phyloP scores from a whole-genome alignment of 2,113 vertebrate species.

The Peromyscus maniculatus region DNA sequence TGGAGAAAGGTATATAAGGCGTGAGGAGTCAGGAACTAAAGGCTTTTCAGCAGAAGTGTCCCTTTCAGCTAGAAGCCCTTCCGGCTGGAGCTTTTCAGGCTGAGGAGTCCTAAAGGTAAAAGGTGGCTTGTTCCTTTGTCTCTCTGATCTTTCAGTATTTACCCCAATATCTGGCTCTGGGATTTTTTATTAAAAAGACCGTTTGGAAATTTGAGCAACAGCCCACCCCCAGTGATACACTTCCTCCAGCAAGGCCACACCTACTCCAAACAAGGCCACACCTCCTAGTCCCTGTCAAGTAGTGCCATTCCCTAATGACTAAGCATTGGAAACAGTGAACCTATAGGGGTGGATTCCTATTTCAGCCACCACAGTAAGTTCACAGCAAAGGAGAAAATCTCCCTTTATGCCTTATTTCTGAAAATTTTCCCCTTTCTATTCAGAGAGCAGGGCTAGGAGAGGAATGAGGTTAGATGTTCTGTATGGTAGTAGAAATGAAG shows the following conservation, averaged over 20 bases:
- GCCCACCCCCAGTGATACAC: background rate
- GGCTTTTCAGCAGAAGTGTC: no score
- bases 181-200: no score
- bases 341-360: background rate
- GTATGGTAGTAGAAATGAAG: slow-evolving; percentile 41
- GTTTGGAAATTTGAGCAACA: no score
- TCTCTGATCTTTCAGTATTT: no score
- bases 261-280: background rate
- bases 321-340: background rate
- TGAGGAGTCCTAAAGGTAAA: no score
- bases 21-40: no score
- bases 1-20: no score
- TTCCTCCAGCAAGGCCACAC: background rate
- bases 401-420: slow-evolving; percentile 14
- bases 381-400: slow-evolving; percentile 30
- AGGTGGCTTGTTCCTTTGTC: no score
- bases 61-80: no score
- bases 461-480: slow-evolving; percentile 43
- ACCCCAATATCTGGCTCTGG: no score
- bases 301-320: background rate
- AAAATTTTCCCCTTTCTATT: background rate
- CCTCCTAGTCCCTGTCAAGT: background rate
- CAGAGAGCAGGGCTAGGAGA: slow-evolving; percentile 32
- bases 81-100: no score
- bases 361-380: background rate